These are phyloP conservation scores for Chromis chromis DNA, from an alignment of 2,797 vertebrate genomes.

Conservation along the genomic window DNA sequence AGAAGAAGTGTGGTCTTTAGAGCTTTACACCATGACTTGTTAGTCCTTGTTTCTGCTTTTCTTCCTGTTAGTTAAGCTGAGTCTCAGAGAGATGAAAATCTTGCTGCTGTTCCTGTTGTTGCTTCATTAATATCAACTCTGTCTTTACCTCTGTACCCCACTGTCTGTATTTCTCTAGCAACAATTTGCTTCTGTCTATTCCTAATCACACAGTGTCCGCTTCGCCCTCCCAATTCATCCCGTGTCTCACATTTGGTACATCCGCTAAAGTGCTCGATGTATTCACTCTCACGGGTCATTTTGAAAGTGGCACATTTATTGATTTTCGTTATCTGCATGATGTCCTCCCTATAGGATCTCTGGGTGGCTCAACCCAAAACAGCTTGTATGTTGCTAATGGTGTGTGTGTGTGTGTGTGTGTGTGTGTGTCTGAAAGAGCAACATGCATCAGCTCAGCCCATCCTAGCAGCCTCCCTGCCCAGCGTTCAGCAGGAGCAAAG, in stretches of 20 bases:
- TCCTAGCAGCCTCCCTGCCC: slow-evolving; percentile 13
- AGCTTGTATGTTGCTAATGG: slow-evolving; percentile 11
- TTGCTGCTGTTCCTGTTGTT: neutral
- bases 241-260: slow-evolving; percentile 13
- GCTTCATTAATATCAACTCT: neutral
- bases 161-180: neutral
- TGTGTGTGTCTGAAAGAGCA: slow-evolving; percentile 9
- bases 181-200: slow-evolving; percentile 22
- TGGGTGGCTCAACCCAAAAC: neutral
- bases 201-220: slow-evolving; percentile 1
- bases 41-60: slow-evolving; percentile 19
- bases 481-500: neutral
- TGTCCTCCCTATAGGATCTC: slow-evolving; percentile 24
- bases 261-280: slow-evolving; percentile 21
- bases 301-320: slow-evolving; percentile 32
- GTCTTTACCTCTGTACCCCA: neutral
- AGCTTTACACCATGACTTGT: slow-evolving; percentile 3
- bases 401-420: neutral
- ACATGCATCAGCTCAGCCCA: no score
- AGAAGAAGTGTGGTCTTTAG: slow-evolving; percentile 17
- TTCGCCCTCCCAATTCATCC: slow-evolving; percentile 8
- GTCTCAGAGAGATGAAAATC: neutral
- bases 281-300: slow-evolving; percentile 28
- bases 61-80: neutral
- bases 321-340: slow-evolving; percentile 32